Evolutionary conservation across 1,140 invertebrate genomes (phyloP), one percentile per base, ranked within the genome.

Genomic region (Drosophila simulans): DNA sequence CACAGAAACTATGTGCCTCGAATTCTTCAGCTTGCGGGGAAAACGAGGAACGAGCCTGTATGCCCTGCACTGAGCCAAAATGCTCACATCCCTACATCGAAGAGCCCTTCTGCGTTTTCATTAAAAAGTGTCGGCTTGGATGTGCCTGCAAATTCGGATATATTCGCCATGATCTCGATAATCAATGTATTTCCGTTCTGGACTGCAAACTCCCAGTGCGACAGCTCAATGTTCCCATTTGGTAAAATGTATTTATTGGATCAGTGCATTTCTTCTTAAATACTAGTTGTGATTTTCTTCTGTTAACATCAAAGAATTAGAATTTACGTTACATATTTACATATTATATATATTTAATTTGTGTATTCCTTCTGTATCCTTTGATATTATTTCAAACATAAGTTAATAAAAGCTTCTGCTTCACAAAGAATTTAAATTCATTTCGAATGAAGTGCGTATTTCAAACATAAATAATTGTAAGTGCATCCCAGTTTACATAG

Each of bases 91-190:
- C 65, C 7, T 68, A 37, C 49, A 4, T 22, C 8, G 0, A 5
- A 1, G 40, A 68, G 5, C 3, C 27, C 0, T 0, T 4, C 2
- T 77, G 69, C 17, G 3, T 0, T 11, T 72, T 54, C 31, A 2
- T 17, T 2, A 0, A 0, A 0, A 3, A 20, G 12, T 86, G 83
- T 25, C 13, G 37, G 0, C 39, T 86, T 22, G 82, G 78, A 31
- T 86, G 82, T 22, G 42, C 27, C 43, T 86, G 82, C 58, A 75
- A 51, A n/a, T 58, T 49, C 7, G 83, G 79, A 22, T 76, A 69
- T 59, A 15, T 82, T 22, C 75, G 83, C 1, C 13, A 62, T 17
- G 83, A 79, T 63, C 1, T 15, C 10, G 59, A 51, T 11, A 15
- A 31, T 1, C 17, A 25, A 8, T 85, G 82, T 74, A 45, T 86